phyloP scores from a whole-genome alignment of 2,113 vertebrate genomes.

The Megaceryle maxima region DNA sequence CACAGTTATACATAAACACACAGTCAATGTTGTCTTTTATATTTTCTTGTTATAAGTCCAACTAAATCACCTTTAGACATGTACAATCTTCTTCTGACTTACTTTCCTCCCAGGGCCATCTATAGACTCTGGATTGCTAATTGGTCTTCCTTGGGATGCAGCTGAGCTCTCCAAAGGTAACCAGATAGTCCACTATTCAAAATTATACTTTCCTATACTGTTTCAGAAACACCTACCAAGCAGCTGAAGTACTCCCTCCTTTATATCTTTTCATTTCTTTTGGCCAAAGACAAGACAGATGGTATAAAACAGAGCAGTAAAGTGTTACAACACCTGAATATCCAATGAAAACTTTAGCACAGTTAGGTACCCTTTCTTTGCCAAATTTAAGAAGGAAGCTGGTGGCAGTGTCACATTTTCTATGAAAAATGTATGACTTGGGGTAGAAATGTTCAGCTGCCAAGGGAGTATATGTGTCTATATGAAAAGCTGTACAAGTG shows the following conservation, averaged over 20 bases:
- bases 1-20: rapidly evolving
- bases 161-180: background rate
- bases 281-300: background rate
- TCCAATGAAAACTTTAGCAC: background rate
- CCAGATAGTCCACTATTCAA: background rate
- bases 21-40: background rate
- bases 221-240: background rate
- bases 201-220: background rate
- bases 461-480: background rate
- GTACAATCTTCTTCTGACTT: background rate
- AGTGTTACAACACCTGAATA: background rate
- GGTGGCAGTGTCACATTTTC: background rate
- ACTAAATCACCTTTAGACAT: background rate
- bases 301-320: background rate
- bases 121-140: background rate
- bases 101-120: background rate
- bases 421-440: background rate
- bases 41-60: background rate
- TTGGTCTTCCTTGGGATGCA: background rate
- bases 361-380: background rate
- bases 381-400: background rate
- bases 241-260: background rate
- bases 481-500: background rate
- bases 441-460: background rate
- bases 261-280: background rate